phyloP scores from a whole-genome alignment of 1,140 invertebrate genomes.

The Trinorchestia longiramus region DNA sequence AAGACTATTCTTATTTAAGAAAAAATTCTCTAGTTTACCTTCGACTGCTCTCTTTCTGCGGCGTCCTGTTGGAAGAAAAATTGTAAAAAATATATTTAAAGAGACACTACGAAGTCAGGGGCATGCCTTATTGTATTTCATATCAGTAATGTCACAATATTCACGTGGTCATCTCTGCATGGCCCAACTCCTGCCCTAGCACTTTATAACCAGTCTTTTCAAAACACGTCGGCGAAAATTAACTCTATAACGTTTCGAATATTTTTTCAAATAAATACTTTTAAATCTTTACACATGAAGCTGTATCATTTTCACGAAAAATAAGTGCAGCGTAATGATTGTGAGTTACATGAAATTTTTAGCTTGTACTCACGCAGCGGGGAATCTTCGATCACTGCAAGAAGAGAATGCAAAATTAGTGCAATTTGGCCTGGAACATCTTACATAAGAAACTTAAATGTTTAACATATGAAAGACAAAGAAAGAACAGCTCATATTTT shows the following conservation, averaged over 20 bases:
- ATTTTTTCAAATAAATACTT: background rate
- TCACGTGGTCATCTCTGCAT: too few relatives aligned
- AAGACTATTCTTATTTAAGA: background rate
- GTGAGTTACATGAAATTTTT: too few relatives aligned
- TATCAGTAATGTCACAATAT: too few relatives aligned
- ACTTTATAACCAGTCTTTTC: too few relatives aligned
- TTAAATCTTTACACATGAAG: background rate
- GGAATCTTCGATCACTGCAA: background rate
- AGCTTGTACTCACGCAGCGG: background rate
- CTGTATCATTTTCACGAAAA: too few relatives aligned
- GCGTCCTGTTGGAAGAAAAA: background rate
- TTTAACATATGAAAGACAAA: background rate
- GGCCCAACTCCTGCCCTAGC: too few relatives aligned
- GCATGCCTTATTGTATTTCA: background rate
- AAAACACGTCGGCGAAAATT: background rate
- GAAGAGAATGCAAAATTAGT: background rate
- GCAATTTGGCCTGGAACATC: background rate
- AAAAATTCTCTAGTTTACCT: background rate
- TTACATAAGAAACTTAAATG: background rate
- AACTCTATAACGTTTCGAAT: background rate
- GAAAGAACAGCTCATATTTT: too few relatives aligned
- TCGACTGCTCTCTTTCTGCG: constrained; percentile 34
- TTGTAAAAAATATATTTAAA: background rate
- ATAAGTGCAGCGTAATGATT: too few relatives aligned
- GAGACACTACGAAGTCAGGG: background rate